Evolutionary conservation across 1,140 invertebrate genomes (phyloP), one percentile per base, ranked within the genome.

Genomic region (Pseudomyrmex sp.): DNA sequence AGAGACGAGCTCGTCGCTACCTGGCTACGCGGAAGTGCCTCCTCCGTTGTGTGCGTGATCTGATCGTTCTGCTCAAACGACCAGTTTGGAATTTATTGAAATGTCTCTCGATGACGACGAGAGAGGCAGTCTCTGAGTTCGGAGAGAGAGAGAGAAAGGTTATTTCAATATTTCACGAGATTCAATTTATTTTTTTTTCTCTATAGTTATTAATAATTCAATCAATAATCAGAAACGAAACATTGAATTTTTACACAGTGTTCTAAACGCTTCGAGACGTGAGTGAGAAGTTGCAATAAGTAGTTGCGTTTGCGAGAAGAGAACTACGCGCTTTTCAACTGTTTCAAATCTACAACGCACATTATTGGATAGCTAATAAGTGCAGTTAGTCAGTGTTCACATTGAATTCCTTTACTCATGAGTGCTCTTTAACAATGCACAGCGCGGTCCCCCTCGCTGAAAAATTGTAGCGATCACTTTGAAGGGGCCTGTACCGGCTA

Each of bases 401-500:
- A 69, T n/a, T 20, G 26, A 54, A 26, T 58, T 79, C 44, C 54
- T 69, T 52, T 10, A 52, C 3, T 12, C 13, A 13, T 52, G 13
- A 52, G 1, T 52, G 12, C 50, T 52, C 12, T 66, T 54, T 8
- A 35, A 80, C 54, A 80, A 70, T 72, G 66, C 18, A 35, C 35
- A 35, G 35, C 35, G 35, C 35, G 35, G 35, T 35, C 35, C 66
- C 66, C 59, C 15, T 35, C 2, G 15, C 76, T 48, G 44, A 80
- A 80, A 80, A 58, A 72, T 70, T 72, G 4, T 50, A 80, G 65
- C 59, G 72, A 85, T 75, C 75, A 61, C 73, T 88, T 90, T 90
- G 83, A 88, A 89, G 56, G 69, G 77, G 58, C 83, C 83, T 86
- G 86, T 82, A 87, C 59, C 72, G 75, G 50, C 77, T 77, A 88